Evolutionary conservation across 2,113 vertebrate species (phyloP).

Genomic region (Xenotilapia flavipinnis): DNA sequence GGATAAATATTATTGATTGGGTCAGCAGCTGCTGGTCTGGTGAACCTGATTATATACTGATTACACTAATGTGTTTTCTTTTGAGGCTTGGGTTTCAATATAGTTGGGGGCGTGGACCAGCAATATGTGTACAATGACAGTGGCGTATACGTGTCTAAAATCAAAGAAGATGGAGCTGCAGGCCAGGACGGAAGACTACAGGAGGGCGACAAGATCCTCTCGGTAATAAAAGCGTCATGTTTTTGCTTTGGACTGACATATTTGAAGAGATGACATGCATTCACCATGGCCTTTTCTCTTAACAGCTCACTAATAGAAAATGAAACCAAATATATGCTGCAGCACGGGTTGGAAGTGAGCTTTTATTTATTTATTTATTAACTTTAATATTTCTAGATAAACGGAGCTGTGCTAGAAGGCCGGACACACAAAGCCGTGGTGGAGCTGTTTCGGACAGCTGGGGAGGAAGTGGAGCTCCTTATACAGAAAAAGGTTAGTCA

Average conservation of each 20-base stretch:
- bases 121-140: slow-evolving; percentile 81
- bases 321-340: not conserved
- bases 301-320: not conserved
- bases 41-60: not conserved
- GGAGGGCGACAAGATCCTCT: slow-evolving; percentile 92
- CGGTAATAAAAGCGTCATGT: slow-evolving; percentile 67
- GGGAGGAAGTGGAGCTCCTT: slow-evolving; percentile 78
- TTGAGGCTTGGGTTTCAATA: slow-evolving; percentile 95
- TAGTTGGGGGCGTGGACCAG: slow-evolving; percentile 91
- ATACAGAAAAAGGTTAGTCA: slow-evolving; percentile 80
- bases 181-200: slow-evolving; percentile 85
- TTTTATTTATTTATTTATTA: not conserved
- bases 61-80: not conserved
- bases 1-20: not conserved
- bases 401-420: slow-evolving; percentile 78
- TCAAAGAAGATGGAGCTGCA: slow-evolving; percentile 91
- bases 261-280: not conserved
- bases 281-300: not conserved
- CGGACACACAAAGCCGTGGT: slow-evolving; percentile 80
- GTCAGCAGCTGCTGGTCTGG: not conserved
- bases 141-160: slow-evolving; percentile 90
- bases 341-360: not conserved
- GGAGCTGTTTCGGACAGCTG: slow-evolving; percentile 84
- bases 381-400: slow-evolving; percentile 73
- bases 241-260: not conserved